phyloP scores from a whole-genome alignment of 2,888 invertebrate species.

The Dendrolimus pini region DNA sequence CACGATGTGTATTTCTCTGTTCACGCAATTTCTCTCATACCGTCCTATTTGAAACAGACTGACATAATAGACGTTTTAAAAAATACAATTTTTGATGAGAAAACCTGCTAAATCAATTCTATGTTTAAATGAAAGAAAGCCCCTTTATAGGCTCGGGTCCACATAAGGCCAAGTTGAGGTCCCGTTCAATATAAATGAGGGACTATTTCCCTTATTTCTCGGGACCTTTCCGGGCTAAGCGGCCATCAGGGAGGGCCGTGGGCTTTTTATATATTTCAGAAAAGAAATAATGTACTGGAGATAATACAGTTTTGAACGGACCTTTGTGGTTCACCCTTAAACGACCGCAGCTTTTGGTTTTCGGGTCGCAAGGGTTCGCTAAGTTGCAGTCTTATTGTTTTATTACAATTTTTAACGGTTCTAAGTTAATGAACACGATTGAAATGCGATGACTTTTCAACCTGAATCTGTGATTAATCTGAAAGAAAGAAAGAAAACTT shows the following conservation, averaged over 20 bases:
- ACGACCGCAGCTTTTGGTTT: constrained; percentile 1
- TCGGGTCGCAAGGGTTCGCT: not conserved
- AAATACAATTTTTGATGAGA: no score
- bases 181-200: constrained; percentile 64
- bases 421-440: no score
- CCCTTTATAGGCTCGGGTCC: not conserved
- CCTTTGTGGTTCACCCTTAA: constrained; percentile 9
- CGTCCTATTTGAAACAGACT: no score
- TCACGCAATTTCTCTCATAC: no score
- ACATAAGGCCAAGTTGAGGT: constrained; percentile 19
- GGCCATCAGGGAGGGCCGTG: constrained; percentile 48
- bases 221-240: constrained; percentile 52
- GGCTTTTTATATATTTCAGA: constrained; percentile 50
- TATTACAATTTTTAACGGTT: no score
- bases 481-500: no score
- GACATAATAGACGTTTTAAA: no score
- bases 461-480: no score
- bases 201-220: constrained; percentile 55
- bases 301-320: constrained; percentile 44
- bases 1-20: no score
- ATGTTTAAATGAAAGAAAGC: not conserved
- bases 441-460: no score
- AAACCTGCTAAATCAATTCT: not conserved
- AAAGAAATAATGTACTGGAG: constrained; percentile 37
- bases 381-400: not conserved